Percentiles rank a stretch among this genome's conserved stretches.
Conservation (phyloP, 1,140 invertebrate genomes). For the Apis florea region DNA sequence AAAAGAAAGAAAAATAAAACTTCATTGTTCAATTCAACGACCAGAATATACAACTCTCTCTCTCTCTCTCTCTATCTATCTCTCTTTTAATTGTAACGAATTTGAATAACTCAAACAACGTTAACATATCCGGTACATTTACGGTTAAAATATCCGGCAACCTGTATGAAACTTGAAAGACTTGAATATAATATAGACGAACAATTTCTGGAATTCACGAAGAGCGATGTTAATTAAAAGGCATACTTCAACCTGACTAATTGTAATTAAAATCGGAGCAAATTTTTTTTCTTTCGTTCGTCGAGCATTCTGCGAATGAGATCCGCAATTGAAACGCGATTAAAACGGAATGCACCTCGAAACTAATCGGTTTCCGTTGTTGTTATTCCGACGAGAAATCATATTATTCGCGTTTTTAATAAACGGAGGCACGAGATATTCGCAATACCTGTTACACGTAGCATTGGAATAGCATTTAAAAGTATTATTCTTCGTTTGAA, state of each 20-base stretch:
- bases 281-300: not conserved
- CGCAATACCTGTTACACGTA: not conserved
- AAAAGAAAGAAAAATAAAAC: too few relatives aligned
- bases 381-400: not conserved
- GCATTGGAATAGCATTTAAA: too few relatives aligned
- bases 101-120: not conserved
- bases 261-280: not conserved
- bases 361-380: not conserved
- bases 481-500: not conserved
- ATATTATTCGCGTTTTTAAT: not conserved
- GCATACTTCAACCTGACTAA: not conserved
- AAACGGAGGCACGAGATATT: not conserved
- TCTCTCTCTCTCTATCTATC: too few relatives aligned
- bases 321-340: not conserved
- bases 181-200: constrained; percentile 4
- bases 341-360: not conserved
- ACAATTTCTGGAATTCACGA: not conserved
- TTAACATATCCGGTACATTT: not conserved
- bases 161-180: not conserved
- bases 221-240: constrained; percentile 11
- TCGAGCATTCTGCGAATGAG: not conserved
- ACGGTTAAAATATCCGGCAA: not conserved
- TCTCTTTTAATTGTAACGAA: not conserved
- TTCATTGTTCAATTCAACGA: too few relatives aligned
- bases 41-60: too few relatives aligned